Evolutionary conservation across 2,113 vertebrate species (phyloP).

Genomic region (Grallaria varia): DNA sequence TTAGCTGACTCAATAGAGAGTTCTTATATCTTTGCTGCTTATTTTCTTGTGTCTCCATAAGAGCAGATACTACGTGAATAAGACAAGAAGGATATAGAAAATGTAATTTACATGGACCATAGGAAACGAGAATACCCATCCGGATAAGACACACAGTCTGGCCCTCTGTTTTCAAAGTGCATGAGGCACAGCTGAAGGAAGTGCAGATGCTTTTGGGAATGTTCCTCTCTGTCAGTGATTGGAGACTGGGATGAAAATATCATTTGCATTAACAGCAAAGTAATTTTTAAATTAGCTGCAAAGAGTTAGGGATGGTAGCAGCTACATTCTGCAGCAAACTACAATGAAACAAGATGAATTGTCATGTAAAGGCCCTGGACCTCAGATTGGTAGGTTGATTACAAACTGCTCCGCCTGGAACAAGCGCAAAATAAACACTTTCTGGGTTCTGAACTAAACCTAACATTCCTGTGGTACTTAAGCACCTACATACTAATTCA

Average conservation of each 20-base stretch:
- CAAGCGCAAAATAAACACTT: not conserved
- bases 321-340: not conserved
- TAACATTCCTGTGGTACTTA: not conserved
- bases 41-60: not conserved
- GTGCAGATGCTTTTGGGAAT: not conserved
- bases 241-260: not conserved
- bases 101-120: not conserved
- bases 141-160: not conserved
- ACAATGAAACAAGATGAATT: not conserved
- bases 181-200: not conserved
- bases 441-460: not conserved
- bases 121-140: not conserved
- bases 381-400: not conserved
- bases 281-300: not conserved
- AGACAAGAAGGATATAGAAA: not conserved
- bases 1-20: not conserved
- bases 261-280: not conserved
- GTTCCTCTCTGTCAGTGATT: not conserved
- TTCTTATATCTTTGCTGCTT: not conserved
- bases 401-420: not conserved
- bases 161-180: not conserved
- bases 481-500: not conserved
- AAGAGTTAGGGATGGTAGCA: not conserved
- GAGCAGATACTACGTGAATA: not conserved
- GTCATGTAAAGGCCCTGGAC: not conserved